These are phyloP conservation scores for Anolis carolinensis DNA, from an alignment of 2,113 vertebrate genomes.

Conservation along the genomic window DNA sequence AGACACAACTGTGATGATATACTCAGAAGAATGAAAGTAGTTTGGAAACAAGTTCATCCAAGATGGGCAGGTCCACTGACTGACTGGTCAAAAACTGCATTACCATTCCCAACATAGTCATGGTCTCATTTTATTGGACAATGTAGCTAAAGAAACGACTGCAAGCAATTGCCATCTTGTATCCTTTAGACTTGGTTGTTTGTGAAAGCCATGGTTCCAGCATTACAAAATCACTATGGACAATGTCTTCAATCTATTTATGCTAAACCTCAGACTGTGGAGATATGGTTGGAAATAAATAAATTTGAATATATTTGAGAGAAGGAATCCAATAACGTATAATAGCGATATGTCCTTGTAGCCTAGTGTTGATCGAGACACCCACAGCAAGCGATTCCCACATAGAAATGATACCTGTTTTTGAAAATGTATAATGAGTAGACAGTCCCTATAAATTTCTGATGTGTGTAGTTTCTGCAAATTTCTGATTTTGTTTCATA, in stretches of 20 bases:
- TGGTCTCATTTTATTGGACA: background rate
- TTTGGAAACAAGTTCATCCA: background rate
- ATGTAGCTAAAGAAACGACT: background rate
- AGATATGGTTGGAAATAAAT: background rate
- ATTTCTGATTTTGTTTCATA: background rate
- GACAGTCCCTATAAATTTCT: background rate
- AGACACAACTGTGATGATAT: too few relatives aligned
- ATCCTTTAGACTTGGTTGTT: too few relatives aligned
- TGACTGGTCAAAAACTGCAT: background rate
- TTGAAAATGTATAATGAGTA: background rate
- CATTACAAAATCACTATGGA: background rate
- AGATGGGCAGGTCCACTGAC: background rate
- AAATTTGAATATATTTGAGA: background rate
- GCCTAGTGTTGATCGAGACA: background rate
- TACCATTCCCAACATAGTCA: background rate
- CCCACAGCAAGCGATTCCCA: background rate
- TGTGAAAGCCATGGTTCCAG: background rate
- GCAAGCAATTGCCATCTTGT: background rate
- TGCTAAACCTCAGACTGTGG: background rate
- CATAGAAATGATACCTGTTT: background rate
- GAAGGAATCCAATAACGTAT: background rate
- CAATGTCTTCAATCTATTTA: background rate
- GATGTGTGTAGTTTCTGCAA: background rate
- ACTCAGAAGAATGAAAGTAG: background rate
- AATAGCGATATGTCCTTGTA: background rate